Base-by-base conservation (phyloP, 2,888 invertebrate species). In the Priocnemis perturbator region DNA sequence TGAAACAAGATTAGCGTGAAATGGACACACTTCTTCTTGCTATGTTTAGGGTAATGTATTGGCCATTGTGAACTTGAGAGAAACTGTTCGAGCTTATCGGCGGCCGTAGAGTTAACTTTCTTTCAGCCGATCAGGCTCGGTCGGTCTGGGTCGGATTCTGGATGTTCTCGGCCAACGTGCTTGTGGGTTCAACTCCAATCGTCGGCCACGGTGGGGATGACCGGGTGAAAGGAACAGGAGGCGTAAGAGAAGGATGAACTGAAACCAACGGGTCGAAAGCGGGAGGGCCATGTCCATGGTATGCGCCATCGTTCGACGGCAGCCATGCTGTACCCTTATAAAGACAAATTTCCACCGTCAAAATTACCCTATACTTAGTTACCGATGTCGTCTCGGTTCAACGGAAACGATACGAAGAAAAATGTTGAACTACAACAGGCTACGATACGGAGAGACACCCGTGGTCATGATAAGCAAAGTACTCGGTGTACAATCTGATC, bases 271-370 rank as follows among this genome's bases (percentile, higher is more conserved):
- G 64, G 72, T 76, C 67, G 73, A 67, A 75, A 73, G 65, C 73
- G 64, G 73, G 74, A 73, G 76, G 67, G 70, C 48, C 62, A 71
- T 65, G 75, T 48, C 67, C 66, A 20, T 44, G 23, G 60, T 70
- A 71, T 47, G 67, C 82, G 79, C 84, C 84, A 83, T 85, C 80
- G 68, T 73, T 83, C 84, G 83, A 81, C 84, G 84, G 84, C 84
- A 75, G 84, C 85, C 85, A 85, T 85, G 66, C 69, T 72, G 4
- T 58, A 14, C 45, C 44, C 47, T 45, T 17, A 17, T 17, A 26
- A 7, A n/a, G 23, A 50, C n/a, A 20, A 57, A 53, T 21, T 57
- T 23, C 57, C 37, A 17, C 30, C n/a, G 50, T 3, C 1, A 19
- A 50, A 50, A 15, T 0, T n/a, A 19, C 17, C 17, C 50, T 17